Evolutionary conservation across 2,888 invertebrate genomes (phyloP).

Genomic region (Lottia scabra): DNA sequence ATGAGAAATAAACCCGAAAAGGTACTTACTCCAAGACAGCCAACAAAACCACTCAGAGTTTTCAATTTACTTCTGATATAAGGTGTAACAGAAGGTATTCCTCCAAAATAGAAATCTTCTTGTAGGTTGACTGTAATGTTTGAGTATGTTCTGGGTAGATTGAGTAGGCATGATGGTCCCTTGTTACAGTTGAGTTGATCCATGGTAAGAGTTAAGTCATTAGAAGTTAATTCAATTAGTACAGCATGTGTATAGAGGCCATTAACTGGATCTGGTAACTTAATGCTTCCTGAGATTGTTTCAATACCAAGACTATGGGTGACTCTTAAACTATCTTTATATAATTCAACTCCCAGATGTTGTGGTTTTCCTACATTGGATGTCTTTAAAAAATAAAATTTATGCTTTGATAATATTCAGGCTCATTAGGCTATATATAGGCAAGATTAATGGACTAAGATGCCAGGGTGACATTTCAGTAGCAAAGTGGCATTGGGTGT

Average conservation of each 20-base stretch:
- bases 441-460: too few species aligned
- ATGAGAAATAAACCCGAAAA: too few species aligned
- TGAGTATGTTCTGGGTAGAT: constrained; percentile 26
- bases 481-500: too few species aligned
- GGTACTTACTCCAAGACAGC: constrained; percentile 59
- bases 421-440: too few species aligned
- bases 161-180: constrained; percentile 34
- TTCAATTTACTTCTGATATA: constrained; percentile 54
- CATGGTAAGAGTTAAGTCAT: constrained; percentile 37
- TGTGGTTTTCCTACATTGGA: constrained; percentile 30
- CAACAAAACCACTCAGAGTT: constrained; percentile 43
- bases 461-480: too few species aligned
- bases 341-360: constrained; percentile 43
- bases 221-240: constrained; percentile 29
- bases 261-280: constrained; percentile 23
- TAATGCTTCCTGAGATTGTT: constrained; percentile 26
- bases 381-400: constrained; percentile 21
- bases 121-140: constrained; percentile 31
- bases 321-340: constrained; percentile 27
- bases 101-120: constrained; percentile 45
- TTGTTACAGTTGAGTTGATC: constrained; percentile 36
- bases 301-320: constrained; percentile 39
- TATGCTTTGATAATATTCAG: too few species aligned
- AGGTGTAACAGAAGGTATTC: constrained; percentile 42
- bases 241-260: constrained; percentile 36